Conservation (phyloP, 1,140 invertebrate species). For the Ladona fulva region DNA sequence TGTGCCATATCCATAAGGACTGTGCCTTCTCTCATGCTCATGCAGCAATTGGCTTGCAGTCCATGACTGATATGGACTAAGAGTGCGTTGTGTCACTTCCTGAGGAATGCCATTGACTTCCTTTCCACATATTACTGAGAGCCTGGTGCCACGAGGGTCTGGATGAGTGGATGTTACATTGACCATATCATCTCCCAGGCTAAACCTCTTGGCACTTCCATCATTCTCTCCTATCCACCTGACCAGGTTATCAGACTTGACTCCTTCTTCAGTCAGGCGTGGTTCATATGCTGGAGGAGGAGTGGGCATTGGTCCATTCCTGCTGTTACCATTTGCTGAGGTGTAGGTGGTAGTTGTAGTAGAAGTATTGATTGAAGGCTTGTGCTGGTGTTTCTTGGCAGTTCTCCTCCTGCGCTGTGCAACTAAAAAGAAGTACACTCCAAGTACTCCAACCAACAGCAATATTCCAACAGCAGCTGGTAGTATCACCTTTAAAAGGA, state of each 20-base stretch:
- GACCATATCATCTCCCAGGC: constrained; percentile 23
- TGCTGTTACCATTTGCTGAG: constrained; percentile 27
- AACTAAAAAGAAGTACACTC: constrained; percentile 40
- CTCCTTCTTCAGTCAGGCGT: constrained; percentile 32
- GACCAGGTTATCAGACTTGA: constrained; percentile 40
- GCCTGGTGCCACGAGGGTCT: background rate
- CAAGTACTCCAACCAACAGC: constrained; percentile 33
- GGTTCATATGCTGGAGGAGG: constrained; percentile 29
- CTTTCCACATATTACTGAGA: background rate
- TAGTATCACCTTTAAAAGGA: constrained; percentile 32
- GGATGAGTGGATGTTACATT: background rate
- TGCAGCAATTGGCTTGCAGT: constrained; percentile 47
- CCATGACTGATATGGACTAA: constrained; percentile 47
- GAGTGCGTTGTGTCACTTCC: constrained; percentile 34
- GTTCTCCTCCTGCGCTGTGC: constrained; percentile 29
- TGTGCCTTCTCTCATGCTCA: constrained; percentile 47
- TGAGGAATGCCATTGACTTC: background rate
- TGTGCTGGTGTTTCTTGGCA: constrained; percentile 24
- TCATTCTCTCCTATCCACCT: constrained; percentile 24
- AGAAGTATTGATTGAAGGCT: constrained; percentile 28
- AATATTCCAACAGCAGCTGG: constrained; percentile 34
- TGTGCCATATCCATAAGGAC: constrained; percentile 31
- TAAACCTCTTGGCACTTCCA: constrained; percentile 32
- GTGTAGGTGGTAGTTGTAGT: constrained; percentile 28
- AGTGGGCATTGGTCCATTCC: constrained; percentile 24